Percentiles rank a stretch among this genome's conserved stretches.
These are phyloP conservation scores for Apamea crenata DNA, from an alignment of 2,888 invertebrate species.

Conservation along the genomic window DNA sequence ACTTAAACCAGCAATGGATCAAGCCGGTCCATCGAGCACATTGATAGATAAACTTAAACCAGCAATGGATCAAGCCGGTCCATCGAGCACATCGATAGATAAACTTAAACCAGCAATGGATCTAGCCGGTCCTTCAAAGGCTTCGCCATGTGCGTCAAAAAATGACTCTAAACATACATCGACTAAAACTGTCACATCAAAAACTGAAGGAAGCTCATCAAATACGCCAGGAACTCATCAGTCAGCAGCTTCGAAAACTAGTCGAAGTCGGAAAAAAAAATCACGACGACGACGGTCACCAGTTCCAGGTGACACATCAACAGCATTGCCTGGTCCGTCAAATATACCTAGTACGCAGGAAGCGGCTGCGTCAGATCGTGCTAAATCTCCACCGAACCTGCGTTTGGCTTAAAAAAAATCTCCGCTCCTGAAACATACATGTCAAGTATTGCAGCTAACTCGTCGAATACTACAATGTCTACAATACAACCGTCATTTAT, in stretches of 20 bases:
- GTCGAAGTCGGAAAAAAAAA: background rate
- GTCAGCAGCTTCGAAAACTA: background rate
- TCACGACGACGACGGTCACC: background rate
- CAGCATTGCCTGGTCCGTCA: background rate
- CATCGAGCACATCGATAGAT: background rate
- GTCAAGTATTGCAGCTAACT: background rate
- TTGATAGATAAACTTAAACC: background rate
- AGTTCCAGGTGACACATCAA: background rate
- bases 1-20: too few species aligned
- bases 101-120: background rate
- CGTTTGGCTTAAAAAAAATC: background rate
- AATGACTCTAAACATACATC: too few species aligned
- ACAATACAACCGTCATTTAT: background rate
- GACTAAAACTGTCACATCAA: background rate
- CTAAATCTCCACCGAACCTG: background rate
- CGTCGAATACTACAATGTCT: background rate
- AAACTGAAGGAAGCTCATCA: background rate
- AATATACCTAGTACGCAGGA: background rate
- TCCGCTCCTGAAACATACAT: background rate
- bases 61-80: background rate
- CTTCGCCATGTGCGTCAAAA: too few species aligned
- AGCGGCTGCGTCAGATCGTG: background rate
- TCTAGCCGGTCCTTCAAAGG: background rate
- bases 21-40: background rate
- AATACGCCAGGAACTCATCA: background rate